These are phyloP conservation scores for Colius striatus DNA, from an alignment of 2,113 vertebrate species.

Conservation along the genomic window DNA sequence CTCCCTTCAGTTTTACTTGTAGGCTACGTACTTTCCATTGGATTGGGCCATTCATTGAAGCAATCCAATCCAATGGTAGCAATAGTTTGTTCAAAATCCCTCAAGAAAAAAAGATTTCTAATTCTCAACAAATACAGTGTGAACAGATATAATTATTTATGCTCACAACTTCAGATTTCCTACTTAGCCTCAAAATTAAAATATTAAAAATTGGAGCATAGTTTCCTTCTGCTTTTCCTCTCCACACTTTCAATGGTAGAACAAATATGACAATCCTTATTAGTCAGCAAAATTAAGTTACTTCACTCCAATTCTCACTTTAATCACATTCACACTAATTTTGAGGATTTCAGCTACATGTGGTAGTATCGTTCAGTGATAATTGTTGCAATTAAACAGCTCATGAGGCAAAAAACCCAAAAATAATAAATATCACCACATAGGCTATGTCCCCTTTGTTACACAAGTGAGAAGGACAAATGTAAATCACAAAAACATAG, in stretches of 20 bases:
- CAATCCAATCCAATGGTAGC: neutral
- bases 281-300: slow-evolving; percentile 34
- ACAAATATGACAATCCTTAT: slow-evolving; percentile 21
- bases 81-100: neutral
- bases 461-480: neutral
- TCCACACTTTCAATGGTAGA: slow-evolving; percentile 31
- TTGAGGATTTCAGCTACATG: neutral
- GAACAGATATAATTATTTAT: slow-evolving; percentile 29
- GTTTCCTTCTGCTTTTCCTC: neutral
- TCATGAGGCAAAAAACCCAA: neutral
- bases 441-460: neutral
- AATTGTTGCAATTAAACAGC: neutral
- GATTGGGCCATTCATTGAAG: neutral
- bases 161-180: neutral
- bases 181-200: neutral
- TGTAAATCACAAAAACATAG: neutral
- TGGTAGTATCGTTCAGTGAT: neutral
- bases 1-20: slow-evolving; percentile 40
- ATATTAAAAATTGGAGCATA: neutral
- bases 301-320: slow-evolving; percentile 21
- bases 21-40: neutral
- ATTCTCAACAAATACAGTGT: neutral
- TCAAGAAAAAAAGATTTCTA: neutral
- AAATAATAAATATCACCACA: neutral
- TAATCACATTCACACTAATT: slow-evolving; percentile 25